These are phyloP conservation scores for Bambusicola thoracicus DNA, from an alignment of 2,113 vertebrate genomes.

Conservation along the genomic window DNA sequence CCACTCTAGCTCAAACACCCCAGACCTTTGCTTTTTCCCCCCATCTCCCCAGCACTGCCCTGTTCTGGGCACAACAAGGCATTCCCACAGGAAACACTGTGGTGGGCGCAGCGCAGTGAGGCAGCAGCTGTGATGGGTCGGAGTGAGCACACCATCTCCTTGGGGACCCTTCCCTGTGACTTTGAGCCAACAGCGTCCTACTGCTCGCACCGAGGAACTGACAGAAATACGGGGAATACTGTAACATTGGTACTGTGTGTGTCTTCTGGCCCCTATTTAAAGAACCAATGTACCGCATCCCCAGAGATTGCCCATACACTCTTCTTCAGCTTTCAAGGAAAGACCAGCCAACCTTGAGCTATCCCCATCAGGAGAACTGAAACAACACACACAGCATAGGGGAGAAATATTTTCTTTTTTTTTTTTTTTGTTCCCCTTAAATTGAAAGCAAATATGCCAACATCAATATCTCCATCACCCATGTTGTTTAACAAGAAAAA, in stretches of 20 bases:
- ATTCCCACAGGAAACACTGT: neutral
- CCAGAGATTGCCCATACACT: neutral
- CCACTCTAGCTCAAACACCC: neutral
- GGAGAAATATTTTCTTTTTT: neutral
- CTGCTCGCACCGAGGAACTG: neutral
- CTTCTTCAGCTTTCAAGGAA: neutral
- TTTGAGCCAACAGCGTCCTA: neutral
- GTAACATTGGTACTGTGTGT: neutral
- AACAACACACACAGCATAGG: neutral
- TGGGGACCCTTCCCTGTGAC: neutral
- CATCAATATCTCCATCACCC: neutral
- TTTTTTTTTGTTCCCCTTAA: neutral
- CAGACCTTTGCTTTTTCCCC: neutral
- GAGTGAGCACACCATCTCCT: accelerated
- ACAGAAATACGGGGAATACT: neutral
- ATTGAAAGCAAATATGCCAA: neutral
- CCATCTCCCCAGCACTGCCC: neutral
- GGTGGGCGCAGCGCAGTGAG: neutral
- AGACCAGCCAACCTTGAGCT: neutral
- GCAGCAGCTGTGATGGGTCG: neutral
- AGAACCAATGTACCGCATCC: neutral
- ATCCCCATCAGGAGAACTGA: neutral
- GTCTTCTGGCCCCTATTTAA: neutral
- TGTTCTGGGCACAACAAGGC: neutral
- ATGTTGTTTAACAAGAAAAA: neutral